phyloP scores from a whole-genome alignment of 2,797 vertebrate genomes.

The Synaphobranchus kaupii region DNA sequence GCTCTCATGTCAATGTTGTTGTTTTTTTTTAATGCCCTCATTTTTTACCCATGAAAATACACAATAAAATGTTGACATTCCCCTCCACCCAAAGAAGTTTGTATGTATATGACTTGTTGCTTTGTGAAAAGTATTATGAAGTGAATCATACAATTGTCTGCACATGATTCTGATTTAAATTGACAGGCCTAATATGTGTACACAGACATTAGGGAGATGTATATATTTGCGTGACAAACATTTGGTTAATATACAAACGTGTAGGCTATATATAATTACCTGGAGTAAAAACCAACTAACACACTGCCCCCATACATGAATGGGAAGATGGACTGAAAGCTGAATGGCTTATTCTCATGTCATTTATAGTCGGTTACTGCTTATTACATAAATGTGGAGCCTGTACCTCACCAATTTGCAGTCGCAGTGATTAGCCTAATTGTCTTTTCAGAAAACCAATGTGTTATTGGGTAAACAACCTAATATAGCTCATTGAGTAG shows the following conservation, averaged over 20 bases:
- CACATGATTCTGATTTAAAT: background rate
- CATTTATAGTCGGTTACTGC: background rate
- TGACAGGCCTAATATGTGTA: background rate
- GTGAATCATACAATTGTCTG: background rate
- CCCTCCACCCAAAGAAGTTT: constrained; percentile 43
- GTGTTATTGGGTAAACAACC: background rate
- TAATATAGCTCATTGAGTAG: background rate
- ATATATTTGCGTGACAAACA: background rate
- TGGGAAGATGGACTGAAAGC: no score
- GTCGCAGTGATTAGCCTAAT: background rate
- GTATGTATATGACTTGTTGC: background rate
- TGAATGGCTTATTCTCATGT: background rate
- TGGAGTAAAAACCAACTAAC: no score
- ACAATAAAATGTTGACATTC: constrained; percentile 75
- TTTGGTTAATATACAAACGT: background rate
- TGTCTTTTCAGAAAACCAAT: background rate
- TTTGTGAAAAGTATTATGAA: background rate
- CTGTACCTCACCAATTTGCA: background rate
- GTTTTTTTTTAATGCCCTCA: background rate
- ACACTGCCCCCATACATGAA: no score
- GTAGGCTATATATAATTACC: no score
- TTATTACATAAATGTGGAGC: background rate
- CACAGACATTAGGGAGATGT: no score
- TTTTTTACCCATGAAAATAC: constrained; percentile 45
- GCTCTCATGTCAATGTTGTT: constrained; percentile 38